Evolutionary conservation across 2,888 invertebrate genomes (phyloP), one percentile per base, ranked within the genome.

Genomic region (Spialia ferax): DNA sequence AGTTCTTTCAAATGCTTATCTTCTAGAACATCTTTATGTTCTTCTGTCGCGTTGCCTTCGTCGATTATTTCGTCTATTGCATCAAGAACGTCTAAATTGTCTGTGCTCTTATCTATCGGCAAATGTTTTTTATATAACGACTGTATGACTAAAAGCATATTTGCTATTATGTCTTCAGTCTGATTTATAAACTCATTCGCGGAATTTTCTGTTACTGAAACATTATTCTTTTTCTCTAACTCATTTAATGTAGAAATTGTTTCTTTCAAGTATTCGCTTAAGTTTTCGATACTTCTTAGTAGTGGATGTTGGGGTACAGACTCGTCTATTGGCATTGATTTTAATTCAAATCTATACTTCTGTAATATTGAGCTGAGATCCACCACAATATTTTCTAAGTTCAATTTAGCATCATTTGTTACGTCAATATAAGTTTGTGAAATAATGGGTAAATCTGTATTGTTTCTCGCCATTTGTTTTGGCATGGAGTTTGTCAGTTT

Each of bases 1-100:
- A 94, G 94, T 66, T 94, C 94, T 75, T 95, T 97, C 56, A 98
- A 91, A 86, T 96, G 96, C 77, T 95, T 94, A 20, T 96, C 95
- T 81, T 94, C 90, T 11, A 95, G 78, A 48, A 94, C 87, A 57
- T 95, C 94, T 48, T 94, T 94, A 1, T 94, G 86, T 69, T 89
- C 88, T 54, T 91, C 88, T 22, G 84, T 84, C 32, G 87, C 75
- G 2, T 81, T 82, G 18, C 82, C 81, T 45, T 82, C 85, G 11
- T 89, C 85, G 69, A 89, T 87, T 7, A 89, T 83, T 75, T 88
- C 88, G 63, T 89, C 87, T 35, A 89, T 88, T 23, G 89, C 88
- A 54, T 83, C 81, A 6, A 89, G 74, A 6, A 92, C 82, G 66
- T 93, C 89, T 8, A 78, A 72, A 57, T 79, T 85, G 50, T 85